Conservation (phyloP, 2,113 vertebrate species). For the pig (Sus scrofa) region DNA sequence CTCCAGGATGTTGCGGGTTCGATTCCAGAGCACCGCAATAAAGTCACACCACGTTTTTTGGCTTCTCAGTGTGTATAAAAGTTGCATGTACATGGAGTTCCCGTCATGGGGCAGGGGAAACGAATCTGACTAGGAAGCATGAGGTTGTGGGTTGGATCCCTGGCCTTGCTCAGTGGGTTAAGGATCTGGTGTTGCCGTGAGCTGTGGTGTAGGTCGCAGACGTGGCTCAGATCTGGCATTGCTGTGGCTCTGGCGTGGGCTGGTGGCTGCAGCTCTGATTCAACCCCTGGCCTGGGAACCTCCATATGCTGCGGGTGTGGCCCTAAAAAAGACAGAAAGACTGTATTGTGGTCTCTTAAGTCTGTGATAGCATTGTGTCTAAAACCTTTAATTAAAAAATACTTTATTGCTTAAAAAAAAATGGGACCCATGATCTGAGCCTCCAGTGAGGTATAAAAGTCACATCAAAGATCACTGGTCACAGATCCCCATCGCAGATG, state of each 20-base stretch:
- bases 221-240: too few relatives aligned
- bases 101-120: too few relatives aligned
- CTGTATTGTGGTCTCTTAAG: not conserved
- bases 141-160: too few relatives aligned
- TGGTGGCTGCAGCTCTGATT: too few relatives aligned
- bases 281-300: too few relatives aligned
- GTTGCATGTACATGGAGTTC: not conserved
- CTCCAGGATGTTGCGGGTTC: not conserved
- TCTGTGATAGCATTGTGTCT: not conserved
- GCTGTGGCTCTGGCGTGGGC: too few relatives aligned
- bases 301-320: too few relatives aligned
- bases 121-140: too few relatives aligned
- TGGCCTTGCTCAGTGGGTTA: too few relatives aligned
- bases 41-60: not conserved
- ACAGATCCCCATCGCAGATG: not conserved
- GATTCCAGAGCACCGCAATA: not conserved
- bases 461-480: not conserved
- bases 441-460: not conserved
- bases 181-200: too few relatives aligned
- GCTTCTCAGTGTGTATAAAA: not conserved
- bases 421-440: not conserved
- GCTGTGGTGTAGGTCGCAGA: too few relatives aligned
- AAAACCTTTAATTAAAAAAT: not conserved
- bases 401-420: not conserved
- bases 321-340: too few relatives aligned